Evolutionary conservation across 2,113 vertebrate genomes (phyloP), one percentile per base, ranked within the genome.

Genomic region (Planiliza haematocheilus): DNA sequence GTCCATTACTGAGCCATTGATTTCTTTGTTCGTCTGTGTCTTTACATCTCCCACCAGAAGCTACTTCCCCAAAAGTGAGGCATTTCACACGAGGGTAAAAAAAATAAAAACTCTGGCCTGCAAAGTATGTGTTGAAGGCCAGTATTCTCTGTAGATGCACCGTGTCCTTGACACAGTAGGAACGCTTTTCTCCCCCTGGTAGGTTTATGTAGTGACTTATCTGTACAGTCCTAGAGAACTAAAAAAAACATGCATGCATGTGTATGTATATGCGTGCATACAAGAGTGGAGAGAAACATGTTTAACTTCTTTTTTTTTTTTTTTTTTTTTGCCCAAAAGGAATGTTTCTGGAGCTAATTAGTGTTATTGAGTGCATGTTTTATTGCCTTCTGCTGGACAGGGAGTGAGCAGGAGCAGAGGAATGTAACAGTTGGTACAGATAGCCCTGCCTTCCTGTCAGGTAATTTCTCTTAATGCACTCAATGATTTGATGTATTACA

Each of bases 281-380:
- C 56, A 66, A 57, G 56, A 48, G 68, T 34, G 43, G 65, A 76
- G 68, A 66, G 50, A 77, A 82, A 75, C 63, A 67, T 68, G 58
- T 42, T 59, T 55, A 51, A 42, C 70, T n/a, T n/a, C n/a, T n/a
- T n/a, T n/a, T n/a, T n/a, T n/a, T n/a, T n/a, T n/a, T n/a, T n/a
- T n/a, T n/a, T n/a, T n/a, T 70, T 61, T 53, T 63, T 52, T 37
- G 43, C 51, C 69, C 80, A 63, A 82, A 77, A 89, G 86, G 83
- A 89, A 91, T 87, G 86, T 84, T 86, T 90, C 87, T 91, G 90
- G 82, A 90, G 89, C 81, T 92, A 89, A 92, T 92, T 89, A 92
- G 87, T 87, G 89, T 89, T 89, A 85, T 85, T 89, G 82, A 82
- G 76, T 76, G 79, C 79, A 77, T 78, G 81, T 85, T 91, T 89